Evolutionary conservation across 2,888 invertebrate species (phyloP).

Genomic region (Drosophila buzzatii): DNA sequence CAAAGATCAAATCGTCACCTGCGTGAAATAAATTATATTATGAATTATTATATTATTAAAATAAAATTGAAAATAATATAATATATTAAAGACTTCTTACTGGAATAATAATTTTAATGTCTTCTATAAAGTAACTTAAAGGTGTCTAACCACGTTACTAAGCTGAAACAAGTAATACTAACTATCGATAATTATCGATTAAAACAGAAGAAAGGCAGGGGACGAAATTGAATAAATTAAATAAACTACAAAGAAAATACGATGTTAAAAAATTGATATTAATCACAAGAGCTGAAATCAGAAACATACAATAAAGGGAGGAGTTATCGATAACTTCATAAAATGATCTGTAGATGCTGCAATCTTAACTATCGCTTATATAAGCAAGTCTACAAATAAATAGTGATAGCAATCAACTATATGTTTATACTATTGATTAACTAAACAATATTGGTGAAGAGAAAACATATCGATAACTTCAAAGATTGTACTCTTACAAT

Average conservation of each 20-base stretch:
- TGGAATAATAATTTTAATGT: no score
- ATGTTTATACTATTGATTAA: no score
- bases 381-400: no score
- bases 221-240: not conserved
- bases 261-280: no score
- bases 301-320: not conserved
- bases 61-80: no score
- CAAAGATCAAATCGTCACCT: constrained; percentile 78
- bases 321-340: not conserved
- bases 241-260: not conserved
- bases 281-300: not conserved
- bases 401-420: no score
- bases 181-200: not conserved
- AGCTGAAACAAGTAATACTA: not conserved
- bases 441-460: not conserved
- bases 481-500: not conserved
- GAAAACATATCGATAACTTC: not conserved
- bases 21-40: not conserved
- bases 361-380: no score
- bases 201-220: not conserved
- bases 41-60: not conserved
- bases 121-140: not conserved
- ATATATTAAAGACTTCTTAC: no score
- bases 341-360: not conserved
- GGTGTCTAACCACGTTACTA: not conserved